Evolutionary conservation across 2,888 invertebrate genomes (phyloP), one percentile per base, ranked within the genome.

Genomic region (Cheiracanthium punctorium): DNA sequence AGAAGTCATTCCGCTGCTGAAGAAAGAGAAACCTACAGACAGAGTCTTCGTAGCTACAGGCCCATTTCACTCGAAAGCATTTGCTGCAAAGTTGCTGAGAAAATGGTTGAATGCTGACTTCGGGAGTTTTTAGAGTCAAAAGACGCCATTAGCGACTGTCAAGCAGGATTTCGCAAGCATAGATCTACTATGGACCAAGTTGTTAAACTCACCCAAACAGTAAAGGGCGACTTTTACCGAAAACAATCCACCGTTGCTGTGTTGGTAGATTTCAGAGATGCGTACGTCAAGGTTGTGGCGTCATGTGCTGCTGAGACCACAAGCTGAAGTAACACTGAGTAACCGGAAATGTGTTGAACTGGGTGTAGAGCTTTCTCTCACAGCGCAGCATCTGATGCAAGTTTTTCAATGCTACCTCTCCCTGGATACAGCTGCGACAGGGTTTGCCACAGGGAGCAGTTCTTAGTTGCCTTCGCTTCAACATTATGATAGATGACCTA

Each of bases 161-260:
- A 69, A 29, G 29, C 69, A 69, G 69, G 69, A 69, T 69, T 69
- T 69, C 69, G 69, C 30, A 69, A 69, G 69, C 20, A 28, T 20
- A 69, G 69, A 69, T 69, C 69, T 30, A 69, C 69, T 30, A 69
- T 69, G 7, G 69, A 69, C 29, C 69, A 29, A 29, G 30, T 29
- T 29, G 69, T n/a, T 30, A 69, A 69, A 69, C 69, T 69, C 29
- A 29, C 30, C 7, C 69, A 29, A 20, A 30, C 30, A 7, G 20
- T 69, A 29, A 29, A 69, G 29, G 8, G n/a, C 20, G 24, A 30
- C 69, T 69, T 14, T 10, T 20, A 28, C 7, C 69, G 30, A 69
- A 10, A 64, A 64, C 8, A 20, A n/a, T n/a, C n/a, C n/a, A n/a
- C n/a, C n/a, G n/a, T n/a, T n/a, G n/a, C n/a, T n/a, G n/a, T n/a